These are phyloP conservation scores for Tenrec ecaudatus DNA, from an alignment of 2,113 vertebrate species.

Conservation along the genomic window DNA sequence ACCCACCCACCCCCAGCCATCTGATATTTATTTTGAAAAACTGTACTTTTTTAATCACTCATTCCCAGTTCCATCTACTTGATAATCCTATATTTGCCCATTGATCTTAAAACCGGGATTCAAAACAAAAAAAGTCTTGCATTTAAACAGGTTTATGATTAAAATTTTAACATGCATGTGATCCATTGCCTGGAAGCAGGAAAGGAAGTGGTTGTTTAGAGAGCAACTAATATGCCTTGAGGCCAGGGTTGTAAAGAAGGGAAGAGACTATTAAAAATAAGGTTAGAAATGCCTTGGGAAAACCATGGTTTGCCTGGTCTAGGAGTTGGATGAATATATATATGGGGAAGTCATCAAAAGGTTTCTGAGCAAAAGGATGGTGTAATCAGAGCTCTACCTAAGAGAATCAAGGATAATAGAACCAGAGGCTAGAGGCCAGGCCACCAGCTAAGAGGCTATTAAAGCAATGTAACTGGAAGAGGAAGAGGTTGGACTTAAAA, in stretches of 20 bases:
- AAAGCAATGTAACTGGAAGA: background rate
- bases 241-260: background rate
- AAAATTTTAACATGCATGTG: slow-evolving; percentile 56
- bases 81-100: slow-evolving; percentile 37
- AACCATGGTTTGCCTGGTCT: background rate
- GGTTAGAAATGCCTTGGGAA: background rate
- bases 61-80: slow-evolving; percentile 16
- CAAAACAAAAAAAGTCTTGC: slow-evolving; percentile 46
- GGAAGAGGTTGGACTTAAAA: background rate
- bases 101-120: slow-evolving; percentile 22
- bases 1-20: background rate
- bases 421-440: background rate
- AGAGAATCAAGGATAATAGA: background rate
- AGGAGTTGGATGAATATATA: slow-evolving; percentile 1
- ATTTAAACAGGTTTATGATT: slow-evolving; percentile 59
- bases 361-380: slow-evolving; percentile 42
- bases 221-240: slow-evolving; percentile 21
- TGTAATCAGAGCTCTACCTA: slow-evolving; percentile 11
- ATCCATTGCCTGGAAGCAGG: slow-evolving; percentile 30
- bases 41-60: slow-evolving; percentile 10
- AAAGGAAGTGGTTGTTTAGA: slow-evolving; percentile 39
- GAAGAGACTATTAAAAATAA: slow-evolving; percentile 34
- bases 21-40: slow-evolving; percentile 60
- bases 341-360: slow-evolving; percentile 53
- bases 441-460: background rate